A percentile compares a stretch with the other conserved stretches of the same genome.
Evolutionary conservation across 64 coral and sea anemone species (phyloP).

Genomic region (Orbicella faveolata): DNA sequence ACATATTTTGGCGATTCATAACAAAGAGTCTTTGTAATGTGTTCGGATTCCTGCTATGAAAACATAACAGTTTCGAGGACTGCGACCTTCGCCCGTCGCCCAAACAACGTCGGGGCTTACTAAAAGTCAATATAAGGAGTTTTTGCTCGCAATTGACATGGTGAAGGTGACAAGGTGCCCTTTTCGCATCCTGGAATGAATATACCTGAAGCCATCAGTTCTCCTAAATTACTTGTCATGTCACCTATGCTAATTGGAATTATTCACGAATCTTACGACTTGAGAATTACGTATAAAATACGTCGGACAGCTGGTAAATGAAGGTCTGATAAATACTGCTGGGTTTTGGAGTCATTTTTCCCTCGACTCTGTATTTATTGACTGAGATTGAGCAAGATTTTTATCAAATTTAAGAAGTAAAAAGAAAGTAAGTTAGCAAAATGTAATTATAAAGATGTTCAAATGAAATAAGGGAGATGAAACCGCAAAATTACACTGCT

Average conservation of each 20-base stretch:
- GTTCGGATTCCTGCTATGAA: background rate
- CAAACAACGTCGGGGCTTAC: background rate
- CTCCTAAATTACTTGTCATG: background rate
- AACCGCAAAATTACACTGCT: no score
- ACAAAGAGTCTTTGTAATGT: constrained; percentile 8
- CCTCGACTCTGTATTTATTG: no score
- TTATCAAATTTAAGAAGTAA: no score
- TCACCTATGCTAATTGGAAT: background rate
- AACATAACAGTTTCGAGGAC: background rate
- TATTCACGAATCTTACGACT: background rate
- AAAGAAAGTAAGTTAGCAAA: no score
- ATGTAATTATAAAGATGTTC: no score
- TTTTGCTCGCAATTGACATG: background rate
- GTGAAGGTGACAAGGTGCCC: no score
- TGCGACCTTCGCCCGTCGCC: background rate
- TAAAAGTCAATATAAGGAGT: background rate
- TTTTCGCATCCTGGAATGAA: background rate
- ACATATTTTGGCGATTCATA: background rate
- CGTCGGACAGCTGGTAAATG: background rate
- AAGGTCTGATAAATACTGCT: background rate
- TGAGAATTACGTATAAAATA: background rate
- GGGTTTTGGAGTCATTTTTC: no score
- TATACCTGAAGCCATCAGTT: background rate
- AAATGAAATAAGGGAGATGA: no score
- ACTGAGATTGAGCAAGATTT: no score